Evolutionary conservation across 1,140 invertebrate genomes (phyloP).

Genomic region (Leptonema lineaticorne): DNA sequence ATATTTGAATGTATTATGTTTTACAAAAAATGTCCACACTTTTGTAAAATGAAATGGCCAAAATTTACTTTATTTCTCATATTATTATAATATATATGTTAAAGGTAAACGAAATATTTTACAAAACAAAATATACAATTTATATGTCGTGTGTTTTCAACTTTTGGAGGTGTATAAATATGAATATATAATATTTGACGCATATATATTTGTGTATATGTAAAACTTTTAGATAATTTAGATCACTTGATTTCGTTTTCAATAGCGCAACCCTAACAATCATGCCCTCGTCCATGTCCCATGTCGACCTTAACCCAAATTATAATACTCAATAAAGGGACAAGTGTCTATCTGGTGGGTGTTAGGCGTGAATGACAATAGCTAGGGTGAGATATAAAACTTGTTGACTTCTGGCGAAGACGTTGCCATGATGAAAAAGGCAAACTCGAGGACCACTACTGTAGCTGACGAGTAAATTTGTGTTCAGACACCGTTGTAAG

Average conservation of each 20-base stretch:
- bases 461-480: slow-evolving; percentile 19
- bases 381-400: background rate
- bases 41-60: no score
- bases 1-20: no score
- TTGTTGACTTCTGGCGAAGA: slow-evolving; percentile 20
- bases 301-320: slow-evolving; percentile 24
- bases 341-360: background rate
- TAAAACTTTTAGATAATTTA: no score
- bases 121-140: no score
- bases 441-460: slow-evolving; percentile 9
- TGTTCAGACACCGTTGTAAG: background rate
- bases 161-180: no score
- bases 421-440: slow-evolving; percentile 11
- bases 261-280: background rate
- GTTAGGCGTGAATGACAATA: background rate
- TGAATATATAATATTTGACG: no score
- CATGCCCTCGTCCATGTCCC: background rate
- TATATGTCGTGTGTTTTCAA: background rate
- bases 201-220: no score
- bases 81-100: no score
- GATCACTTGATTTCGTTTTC: no score
- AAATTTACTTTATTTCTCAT: no score
- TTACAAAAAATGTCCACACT: no score
- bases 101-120: no score
- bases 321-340: background rate